A percentile compares a stretch with the other conserved stretches of the same genome.
Conservation (phyloP, 2,113 vertebrate genomes). For the Saguinus midas region DNA sequence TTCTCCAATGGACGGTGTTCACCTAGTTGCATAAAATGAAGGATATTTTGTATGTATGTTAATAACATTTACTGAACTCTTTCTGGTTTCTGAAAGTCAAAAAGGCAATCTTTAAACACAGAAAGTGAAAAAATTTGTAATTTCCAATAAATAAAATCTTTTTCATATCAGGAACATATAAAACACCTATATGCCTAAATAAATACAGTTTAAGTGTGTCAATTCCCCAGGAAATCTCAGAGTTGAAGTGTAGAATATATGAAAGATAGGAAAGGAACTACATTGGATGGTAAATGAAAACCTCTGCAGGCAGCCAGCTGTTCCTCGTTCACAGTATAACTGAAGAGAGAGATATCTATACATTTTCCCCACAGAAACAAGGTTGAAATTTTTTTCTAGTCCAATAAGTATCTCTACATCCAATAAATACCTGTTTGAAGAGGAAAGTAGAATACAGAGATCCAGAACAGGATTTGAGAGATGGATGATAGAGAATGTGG, state of each 20-base stretch:
- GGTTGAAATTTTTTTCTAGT: not conserved
- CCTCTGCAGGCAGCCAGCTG: not conserved
- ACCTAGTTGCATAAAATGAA: slow-evolving; percentile 11
- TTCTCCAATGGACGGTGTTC: not conserved
- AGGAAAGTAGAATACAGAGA: not conserved
- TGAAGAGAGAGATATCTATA: not conserved
- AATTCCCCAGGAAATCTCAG: not conserved
- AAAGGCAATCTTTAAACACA: slow-evolving; percentile 5
- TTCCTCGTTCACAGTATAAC: not conserved
- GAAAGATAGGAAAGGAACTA: not conserved
- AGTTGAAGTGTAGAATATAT: not conserved
- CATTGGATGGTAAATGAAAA: not conserved
- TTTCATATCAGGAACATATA: not conserved
- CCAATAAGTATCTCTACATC: not conserved
- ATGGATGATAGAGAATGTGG: not conserved
- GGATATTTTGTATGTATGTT: not conserved
- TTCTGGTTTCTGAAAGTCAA: not conserved
- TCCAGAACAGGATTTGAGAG: not conserved
- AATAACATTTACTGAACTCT: slow-evolving; percentile 11
- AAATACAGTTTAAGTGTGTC: not conserved
- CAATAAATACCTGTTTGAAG: not conserved
- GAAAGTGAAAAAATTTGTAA: slow-evolving; percentile 5
- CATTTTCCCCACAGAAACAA: not conserved
- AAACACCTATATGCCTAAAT: not conserved
- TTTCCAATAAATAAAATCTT: not conserved